These are phyloP conservation scores for Brachymystax lenok DNA, from an alignment of 2,797 vertebrate genomes.

Conservation along the genomic window DNA sequence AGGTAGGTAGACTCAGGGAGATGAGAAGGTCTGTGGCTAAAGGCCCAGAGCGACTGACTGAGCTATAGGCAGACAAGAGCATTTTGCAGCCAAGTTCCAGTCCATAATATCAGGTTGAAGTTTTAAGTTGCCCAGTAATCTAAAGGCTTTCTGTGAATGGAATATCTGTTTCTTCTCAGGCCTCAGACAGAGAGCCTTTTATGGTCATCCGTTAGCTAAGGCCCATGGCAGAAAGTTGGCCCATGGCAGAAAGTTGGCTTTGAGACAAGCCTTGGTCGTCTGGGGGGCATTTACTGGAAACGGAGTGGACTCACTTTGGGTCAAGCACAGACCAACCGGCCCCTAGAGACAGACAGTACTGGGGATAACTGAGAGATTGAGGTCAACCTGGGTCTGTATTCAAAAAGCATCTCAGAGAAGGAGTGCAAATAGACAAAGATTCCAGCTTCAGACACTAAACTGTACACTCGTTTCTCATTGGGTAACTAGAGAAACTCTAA, in stretches of 20 bases:
- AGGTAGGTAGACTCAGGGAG: not conserved
- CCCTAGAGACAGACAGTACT: conserved; percentile 53
- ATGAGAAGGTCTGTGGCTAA: not conserved
- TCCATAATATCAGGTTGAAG: conserved; percentile 62
- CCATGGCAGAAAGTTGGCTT: conserved; percentile 56
- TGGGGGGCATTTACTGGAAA: conserved; percentile 50
- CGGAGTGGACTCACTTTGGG: conserved; percentile 45
- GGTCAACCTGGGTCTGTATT: not conserved
- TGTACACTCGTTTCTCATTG: not conserved
- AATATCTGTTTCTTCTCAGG: conserved; percentile 77
- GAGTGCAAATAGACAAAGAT: not conserved
- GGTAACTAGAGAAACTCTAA: not conserved
- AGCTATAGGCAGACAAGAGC: not conserved
- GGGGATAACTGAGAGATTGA: conserved; percentile 20
- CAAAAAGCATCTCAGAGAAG: not conserved
- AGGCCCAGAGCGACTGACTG: not conserved
- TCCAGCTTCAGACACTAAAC: not conserved
- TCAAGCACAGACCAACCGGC: conserved; percentile 43
- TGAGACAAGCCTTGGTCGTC: conserved; percentile 48
- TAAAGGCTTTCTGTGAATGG: conserved; percentile 41
- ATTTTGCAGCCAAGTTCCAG: not conserved
- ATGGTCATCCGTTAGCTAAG: conserved; percentile 53
- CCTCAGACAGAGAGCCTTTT: conserved; percentile 74
- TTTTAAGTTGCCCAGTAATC: conserved; percentile 76
- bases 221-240: conserved; percentile 58